Conservation (phyloP, 1,140 invertebrate species). For the Hormaphis cornu region DNA sequence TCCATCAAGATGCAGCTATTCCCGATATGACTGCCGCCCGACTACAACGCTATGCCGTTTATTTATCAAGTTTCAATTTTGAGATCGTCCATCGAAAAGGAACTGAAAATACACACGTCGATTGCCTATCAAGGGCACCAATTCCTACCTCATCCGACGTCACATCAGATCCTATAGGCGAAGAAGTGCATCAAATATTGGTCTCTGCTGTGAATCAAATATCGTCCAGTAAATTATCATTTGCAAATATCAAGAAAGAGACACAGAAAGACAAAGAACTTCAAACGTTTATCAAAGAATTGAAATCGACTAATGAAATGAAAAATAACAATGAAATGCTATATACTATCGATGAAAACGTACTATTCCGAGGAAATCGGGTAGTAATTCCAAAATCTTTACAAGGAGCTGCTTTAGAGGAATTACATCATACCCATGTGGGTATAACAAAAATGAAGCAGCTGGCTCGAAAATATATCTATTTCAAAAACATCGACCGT, state of each 20-base stretch:
- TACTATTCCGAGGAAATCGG: no score
- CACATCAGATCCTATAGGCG: no score
- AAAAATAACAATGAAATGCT: neutral
- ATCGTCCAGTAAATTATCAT: neutral
- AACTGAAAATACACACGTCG: conserved; percentile 38
- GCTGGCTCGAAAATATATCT: conserved; percentile 37
- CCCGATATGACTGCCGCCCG: conserved; percentile 38
- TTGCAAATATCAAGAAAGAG: neutral
- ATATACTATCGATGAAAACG: neutral
- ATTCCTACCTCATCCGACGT: no score
- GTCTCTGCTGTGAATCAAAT: neutral
- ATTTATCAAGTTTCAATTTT: conserved; percentile 41
- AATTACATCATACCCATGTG: conserved; percentile 36
- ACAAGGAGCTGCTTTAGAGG: conserved; percentile 21
- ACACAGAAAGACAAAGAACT: neutral
- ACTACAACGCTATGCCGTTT: conserved; percentile 41
- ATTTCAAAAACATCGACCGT: conserved; percentile 37
- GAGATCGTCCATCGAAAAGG: conserved; percentile 38
- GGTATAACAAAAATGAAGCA: conserved; percentile 40
- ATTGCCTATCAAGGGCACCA: conserved; percentile 38
- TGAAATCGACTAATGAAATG: neutral
- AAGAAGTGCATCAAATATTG: conserved; percentile 4
- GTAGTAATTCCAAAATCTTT: conserved; percentile 33
- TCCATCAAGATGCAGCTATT: conserved; percentile 38
- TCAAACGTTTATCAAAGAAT: neutral